These are phyloP conservation scores for Cataglyphis altisquamis DNA, from an alignment of 2,888 invertebrate species.

Conservation along the genomic window DNA sequence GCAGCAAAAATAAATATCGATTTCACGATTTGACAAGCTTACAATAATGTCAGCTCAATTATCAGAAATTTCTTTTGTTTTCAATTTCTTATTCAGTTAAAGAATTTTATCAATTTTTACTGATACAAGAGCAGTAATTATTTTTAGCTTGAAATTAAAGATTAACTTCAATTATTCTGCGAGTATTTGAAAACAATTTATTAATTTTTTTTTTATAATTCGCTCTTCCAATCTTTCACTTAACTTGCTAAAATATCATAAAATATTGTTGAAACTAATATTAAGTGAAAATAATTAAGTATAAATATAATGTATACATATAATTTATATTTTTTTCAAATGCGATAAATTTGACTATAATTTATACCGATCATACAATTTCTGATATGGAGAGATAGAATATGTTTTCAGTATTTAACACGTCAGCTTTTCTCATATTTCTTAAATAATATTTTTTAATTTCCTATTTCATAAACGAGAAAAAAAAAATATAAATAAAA, in stretches of 20 bases:
- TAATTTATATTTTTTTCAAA: background rate
- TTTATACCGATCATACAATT: background rate
- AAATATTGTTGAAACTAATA: background rate
- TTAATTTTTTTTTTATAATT: slow-evolving; percentile 12
- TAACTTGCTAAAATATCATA: slow-evolving; percentile 12
- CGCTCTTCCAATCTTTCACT: background rate
- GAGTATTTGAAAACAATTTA: slow-evolving; percentile 27
- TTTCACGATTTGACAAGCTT: background rate
- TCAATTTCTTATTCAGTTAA: background rate
- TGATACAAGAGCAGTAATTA: slow-evolving; percentile 13
- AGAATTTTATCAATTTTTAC: slow-evolving; percentile 21
- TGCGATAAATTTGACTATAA: background rate
- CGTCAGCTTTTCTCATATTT: background rate
- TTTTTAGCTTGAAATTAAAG: slow-evolving; percentile 18
- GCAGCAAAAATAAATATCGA: slow-evolving; percentile 28
- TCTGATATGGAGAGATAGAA: background rate
- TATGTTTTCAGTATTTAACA: background rate
- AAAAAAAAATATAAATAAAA: background rate
- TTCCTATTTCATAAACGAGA: background rate
- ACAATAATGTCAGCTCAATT: background rate
- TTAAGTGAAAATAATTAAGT: background rate
- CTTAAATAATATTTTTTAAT: background rate
- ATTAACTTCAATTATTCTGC: background rate
- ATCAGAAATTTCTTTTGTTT: slow-evolving; percentile 19
- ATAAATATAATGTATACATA: no score